Evolutionary conservation across 2,888 invertebrate genomes (phyloP).

Genomic region (Hofmannophila pseudospretella): DNA sequence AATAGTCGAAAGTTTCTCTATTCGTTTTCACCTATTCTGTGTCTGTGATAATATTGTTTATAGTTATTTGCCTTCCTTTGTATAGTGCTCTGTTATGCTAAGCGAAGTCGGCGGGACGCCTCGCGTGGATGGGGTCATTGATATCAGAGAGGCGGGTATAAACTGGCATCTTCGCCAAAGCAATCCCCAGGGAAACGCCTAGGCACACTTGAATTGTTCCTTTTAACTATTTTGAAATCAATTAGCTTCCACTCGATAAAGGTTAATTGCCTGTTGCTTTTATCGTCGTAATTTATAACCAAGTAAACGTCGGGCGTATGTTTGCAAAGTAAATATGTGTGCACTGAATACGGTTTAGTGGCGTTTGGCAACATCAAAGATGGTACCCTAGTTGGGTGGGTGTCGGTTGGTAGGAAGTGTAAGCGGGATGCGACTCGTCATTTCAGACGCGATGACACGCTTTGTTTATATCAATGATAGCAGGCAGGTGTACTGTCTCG

Average conservation of each 20-base stretch:
- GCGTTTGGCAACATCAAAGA: neutral
- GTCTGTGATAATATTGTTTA: slow-evolving; percentile 19
- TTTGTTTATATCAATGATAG: slow-evolving; percentile 67
- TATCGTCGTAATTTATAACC: neutral
- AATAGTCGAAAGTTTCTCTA: slow-evolving; percentile 4
- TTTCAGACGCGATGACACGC: slow-evolving; percentile 49
- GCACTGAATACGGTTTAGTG: neutral
- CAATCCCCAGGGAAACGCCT: slow-evolving; percentile 19
- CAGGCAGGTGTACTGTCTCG: slow-evolving; percentile 65
- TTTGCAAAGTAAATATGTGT: slow-evolving; percentile 1
- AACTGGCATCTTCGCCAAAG: slow-evolving; percentile 20
- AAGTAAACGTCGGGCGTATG: neutral
- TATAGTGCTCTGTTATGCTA: slow-evolving; percentile 23
- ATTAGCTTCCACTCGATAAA: slow-evolving; percentile 9
- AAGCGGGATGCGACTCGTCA: slow-evolving; percentile 28
- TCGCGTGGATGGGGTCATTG: slow-evolving; percentile 29
- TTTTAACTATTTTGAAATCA: slow-evolving; percentile 12
- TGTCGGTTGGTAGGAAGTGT: neutral
- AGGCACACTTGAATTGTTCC: slow-evolving; percentile 18
- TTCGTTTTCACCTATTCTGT: slow-evolving; percentile 17
- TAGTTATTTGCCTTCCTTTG: slow-evolving; percentile 15
- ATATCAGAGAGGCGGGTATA: slow-evolving; percentile 30
- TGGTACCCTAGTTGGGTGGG: too few relatives aligned
- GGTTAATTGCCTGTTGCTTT: neutral
- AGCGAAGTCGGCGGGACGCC: slow-evolving; percentile 28